These are phyloP conservation scores for Bradypodion pumilum DNA, from an alignment of 2,797 vertebrate species.

Conservation along the genomic window DNA sequence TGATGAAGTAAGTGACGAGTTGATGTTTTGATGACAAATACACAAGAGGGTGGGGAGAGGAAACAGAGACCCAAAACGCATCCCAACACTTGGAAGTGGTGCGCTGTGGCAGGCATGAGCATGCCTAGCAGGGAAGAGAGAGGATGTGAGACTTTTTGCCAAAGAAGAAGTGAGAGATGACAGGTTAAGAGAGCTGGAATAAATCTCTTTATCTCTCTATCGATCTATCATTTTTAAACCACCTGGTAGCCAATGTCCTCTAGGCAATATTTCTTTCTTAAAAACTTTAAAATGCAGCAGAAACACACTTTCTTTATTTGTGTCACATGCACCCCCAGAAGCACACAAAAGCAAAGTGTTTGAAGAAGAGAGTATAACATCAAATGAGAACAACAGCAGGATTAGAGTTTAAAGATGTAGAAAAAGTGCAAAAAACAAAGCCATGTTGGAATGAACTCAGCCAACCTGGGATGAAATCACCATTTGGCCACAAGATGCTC, in stretches of 20 bases:
- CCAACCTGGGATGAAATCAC: too few species aligned
- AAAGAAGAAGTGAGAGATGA: neutral
- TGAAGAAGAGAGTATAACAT: too few species aligned
- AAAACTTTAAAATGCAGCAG: too few species aligned
- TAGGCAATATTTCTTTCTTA: neutral
- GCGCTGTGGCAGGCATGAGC: neutral
- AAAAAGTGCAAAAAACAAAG: too few species aligned
- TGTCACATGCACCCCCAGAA: too few species aligned
- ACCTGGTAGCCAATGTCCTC: neutral
- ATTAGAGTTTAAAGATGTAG: too few species aligned
- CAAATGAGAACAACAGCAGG: too few species aligned
- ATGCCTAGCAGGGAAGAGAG: neutral
- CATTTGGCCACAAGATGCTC: too few species aligned
- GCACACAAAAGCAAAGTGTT: too few species aligned
- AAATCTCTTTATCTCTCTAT: neutral
- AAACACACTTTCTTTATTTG: too few species aligned
- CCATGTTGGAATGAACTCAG: too few species aligned
- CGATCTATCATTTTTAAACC: neutral
- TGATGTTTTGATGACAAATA: neutral
- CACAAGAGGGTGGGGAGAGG: neutral
- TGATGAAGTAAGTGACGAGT: neutral
- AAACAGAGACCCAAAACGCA: neutral
- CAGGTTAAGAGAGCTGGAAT: neutral
- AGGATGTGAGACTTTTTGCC: neutral
- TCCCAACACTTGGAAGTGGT: neutral